A percentile compares a stretch with the other conserved stretches of the same genome.
Conservation (phyloP, 2,113 vertebrate species). For the Percopsis transmontana region DNA sequence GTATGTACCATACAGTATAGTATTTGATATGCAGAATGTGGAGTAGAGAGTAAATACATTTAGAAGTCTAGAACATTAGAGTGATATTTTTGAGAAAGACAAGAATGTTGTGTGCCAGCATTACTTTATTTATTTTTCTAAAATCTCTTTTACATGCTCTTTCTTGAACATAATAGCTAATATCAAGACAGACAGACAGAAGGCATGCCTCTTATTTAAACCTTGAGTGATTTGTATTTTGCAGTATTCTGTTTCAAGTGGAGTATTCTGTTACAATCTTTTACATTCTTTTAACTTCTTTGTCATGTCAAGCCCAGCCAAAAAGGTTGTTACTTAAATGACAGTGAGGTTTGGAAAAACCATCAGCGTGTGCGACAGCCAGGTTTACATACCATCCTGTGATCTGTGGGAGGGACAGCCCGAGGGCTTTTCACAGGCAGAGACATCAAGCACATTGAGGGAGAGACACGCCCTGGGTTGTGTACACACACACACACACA, state of each 20-base stretch:
- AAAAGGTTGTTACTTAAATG: conserved; percentile 27
- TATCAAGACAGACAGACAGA: no score
- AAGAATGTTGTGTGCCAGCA: no score
- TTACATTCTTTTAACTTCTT: no score
- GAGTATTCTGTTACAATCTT: neutral
- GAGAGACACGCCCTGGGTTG: conserved; percentile 29
- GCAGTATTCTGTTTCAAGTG: neutral
- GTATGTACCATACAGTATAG: no score
- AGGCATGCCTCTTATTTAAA: neutral
- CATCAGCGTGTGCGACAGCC: conserved; percentile 42
- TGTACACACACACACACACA: conserved; percentile 7
- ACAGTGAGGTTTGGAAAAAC: conserved; percentile 40
- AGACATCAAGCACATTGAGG: neutral
- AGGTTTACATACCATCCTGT: conserved; percentile 16
- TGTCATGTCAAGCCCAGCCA: conserved; percentile 5
- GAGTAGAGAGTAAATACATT: no score
- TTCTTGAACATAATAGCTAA: no score
- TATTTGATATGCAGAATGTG: no score
- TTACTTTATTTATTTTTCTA: no score
- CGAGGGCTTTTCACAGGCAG: conserved; percentile 19
- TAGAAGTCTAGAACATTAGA: no score
- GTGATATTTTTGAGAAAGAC: no score
- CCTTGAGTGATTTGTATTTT: neutral
- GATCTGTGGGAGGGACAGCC: conserved; percentile 35
- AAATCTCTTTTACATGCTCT: no score